These are phyloP conservation scores for Nasonia vitripennis DNA, from an alignment of 1,140 invertebrate species.

Conservation along the genomic window DNA sequence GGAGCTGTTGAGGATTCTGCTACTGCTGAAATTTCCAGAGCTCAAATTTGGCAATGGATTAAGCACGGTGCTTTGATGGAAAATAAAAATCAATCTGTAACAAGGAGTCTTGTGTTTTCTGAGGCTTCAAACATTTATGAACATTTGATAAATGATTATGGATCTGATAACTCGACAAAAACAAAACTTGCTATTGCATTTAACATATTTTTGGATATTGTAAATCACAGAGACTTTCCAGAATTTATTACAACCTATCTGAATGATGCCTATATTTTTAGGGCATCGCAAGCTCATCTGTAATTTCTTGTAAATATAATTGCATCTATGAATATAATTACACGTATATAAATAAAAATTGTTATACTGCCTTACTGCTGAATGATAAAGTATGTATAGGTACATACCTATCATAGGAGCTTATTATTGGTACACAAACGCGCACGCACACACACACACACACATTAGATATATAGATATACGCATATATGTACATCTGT, in stretches of 20 bases:
- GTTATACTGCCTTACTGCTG: no score
- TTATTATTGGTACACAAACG: no score
- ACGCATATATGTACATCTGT: no score
- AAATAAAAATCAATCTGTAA: constrained; percentile 69
- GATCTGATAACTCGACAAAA: constrained; percentile 68
- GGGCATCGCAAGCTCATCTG: constrained; percentile 74
- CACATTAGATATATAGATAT: no score
- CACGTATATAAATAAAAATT: background rate
- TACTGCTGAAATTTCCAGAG: constrained; percentile 84
- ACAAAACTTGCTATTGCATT: constrained; percentile 71
- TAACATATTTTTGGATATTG: constrained; percentile 77
- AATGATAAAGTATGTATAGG: no score
- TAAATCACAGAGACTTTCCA: constrained; percentile 73
- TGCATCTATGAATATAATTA: constrained; percentile 29
- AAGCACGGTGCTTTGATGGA: constrained; percentile 75
- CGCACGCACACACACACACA: no score
- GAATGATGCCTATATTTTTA: constrained; percentile 76
- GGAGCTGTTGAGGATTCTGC: constrained; percentile 84
- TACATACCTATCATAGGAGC: no score
- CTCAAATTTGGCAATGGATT: constrained; percentile 86
- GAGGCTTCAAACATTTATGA: constrained; percentile 62
- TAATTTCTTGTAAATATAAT: constrained; percentile 50
- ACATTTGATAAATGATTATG: constrained; percentile 66
- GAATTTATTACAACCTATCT: constrained; percentile 79
- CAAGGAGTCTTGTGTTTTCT: constrained; percentile 71